Evolutionary conservation across 35 echinoderm and acorn worm genomes (phyloP).

Genomic region (Nesometra sesokonis): DNA sequence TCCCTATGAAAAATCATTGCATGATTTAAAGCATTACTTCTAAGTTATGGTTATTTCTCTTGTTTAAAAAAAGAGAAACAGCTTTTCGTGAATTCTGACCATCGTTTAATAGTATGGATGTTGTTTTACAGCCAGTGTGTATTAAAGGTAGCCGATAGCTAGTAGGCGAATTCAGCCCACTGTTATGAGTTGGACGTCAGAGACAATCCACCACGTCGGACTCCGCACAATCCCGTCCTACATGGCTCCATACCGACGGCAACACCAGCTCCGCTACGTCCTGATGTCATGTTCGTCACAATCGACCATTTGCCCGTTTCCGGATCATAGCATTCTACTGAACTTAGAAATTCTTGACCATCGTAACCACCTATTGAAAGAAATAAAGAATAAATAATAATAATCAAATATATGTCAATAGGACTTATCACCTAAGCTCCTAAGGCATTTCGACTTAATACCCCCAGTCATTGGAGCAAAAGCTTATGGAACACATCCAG

Average conservation of each 20-base stretch:
- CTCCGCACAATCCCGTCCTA: conserved; percentile 47
- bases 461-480: too few species aligned
- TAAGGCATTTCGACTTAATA: too few species aligned
- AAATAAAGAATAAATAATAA: not conserved
- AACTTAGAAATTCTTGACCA: conserved; percentile 81
- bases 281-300: conserved; percentile 78
- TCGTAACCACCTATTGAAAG: conserved; percentile 84
- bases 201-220: not conserved
- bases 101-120: too few species aligned
- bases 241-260: conserved; percentile 89
- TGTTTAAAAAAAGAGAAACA: too few species aligned
- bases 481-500: too few species aligned
- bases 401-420: too few species aligned
- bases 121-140: not conserved
- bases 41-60: not conserved
- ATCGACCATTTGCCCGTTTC: conserved; percentile 50
- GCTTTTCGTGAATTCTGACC: too few species aligned
- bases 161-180: not conserved
- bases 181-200: not conserved
- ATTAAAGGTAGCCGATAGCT: not conserved
- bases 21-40: not conserved
- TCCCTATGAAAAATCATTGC: not conserved
- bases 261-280: conserved; percentile 81
- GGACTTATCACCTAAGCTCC: too few species aligned
- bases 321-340: conserved; percentile 87